Base-by-base conservation (phyloP, 2,797 vertebrate species). In the Otus scops region DNA sequence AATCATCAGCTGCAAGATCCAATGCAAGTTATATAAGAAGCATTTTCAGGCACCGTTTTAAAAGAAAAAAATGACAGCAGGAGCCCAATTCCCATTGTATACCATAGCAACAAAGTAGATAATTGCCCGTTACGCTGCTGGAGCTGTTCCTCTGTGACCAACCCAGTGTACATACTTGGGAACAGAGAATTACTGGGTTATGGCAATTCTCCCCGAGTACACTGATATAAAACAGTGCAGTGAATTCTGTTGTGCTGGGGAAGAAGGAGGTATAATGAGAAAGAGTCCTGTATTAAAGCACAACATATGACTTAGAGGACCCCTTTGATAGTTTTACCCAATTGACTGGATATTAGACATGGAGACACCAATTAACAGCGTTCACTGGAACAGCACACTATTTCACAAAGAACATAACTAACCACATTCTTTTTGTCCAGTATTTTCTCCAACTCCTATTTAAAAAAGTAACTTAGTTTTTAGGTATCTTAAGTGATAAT, bases 161-260 rank as follows among this genome's bases (percentile, higher is more conserved):
- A 3, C 51, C 21, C 20, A 1, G 30, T 3, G 39, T 15, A 50
- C 10, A 0, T 11, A 13, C 47, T 24, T 20, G 30, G 6, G n/a
- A 34, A 30, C 50, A 51, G 43, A 34, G 36, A 61, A 53, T 70
- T 61, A 20, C 56, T 4, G 6, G 38, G 34, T 60, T 28, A 27
- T 1, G n/a, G 60, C 57, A 82, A 13, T 43, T 36, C 19, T 60
- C 45, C n/a, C 36, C 38, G 67, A 3, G 24, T 3, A 8, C 20
- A 3, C 24, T 1, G 13, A 36, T 21, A 68, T 4, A 22, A 43
- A 9, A 3, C 41, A 13, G 27, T 6, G 17, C 41, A 36, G 3
- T 16, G 24, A 34, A 17, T 41, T 34, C n/a, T 16, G 6, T 59
- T 16, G 50, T n/a, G 59, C 54, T 34, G 10, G 20, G 30, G 38